Conservation (phyloP, 2,797 vertebrate genomes). For the Gallinago solitaria region DNA sequence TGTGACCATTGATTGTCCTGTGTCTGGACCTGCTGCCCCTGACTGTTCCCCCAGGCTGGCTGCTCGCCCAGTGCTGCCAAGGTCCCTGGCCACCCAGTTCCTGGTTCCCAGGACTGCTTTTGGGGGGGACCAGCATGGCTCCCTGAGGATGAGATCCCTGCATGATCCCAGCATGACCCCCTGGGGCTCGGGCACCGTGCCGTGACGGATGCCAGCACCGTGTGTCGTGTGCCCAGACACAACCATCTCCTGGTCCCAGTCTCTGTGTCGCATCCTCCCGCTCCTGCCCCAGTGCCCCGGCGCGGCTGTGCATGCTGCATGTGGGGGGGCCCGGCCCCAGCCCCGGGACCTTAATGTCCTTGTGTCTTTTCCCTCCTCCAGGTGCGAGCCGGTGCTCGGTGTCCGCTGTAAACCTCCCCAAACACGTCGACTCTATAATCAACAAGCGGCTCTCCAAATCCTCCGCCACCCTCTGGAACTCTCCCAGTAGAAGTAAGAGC, state of each 20-base stretch:
- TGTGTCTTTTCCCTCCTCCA: constrained; percentile 83
- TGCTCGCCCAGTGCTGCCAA: fast-evolving
- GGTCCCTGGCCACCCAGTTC: not conserved
- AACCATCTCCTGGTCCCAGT: not conserved
- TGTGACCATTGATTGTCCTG: not conserved
- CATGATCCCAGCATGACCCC: constrained; percentile 28
- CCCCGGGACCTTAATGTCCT: constrained; percentile 76
- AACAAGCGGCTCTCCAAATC: constrained; percentile 99
- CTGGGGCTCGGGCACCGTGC: not conserved
- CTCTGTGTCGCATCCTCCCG: not conserved
- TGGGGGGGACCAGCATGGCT: not conserved
- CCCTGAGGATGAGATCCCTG: not conserved
- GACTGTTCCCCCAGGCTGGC: not conserved
- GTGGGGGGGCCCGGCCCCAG: constrained; percentile 49
- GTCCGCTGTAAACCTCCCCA: constrained; percentile 98
- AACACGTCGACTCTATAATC: constrained; percentile 99
- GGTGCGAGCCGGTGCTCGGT: constrained; percentile 97
- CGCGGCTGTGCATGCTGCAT: constrained; percentile 68
- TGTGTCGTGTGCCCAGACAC: not conserved
- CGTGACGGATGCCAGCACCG: not conserved
- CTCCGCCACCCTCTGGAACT: constrained; percentile 98
- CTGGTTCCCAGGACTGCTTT: not conserved
- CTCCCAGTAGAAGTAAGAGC: constrained; percentile 98
- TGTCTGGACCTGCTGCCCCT: not conserved
- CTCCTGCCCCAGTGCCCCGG: not conserved